Evolutionary conservation across 2,888 invertebrate genomes (phyloP).

Genomic region (Agrochola macilenta): DNA sequence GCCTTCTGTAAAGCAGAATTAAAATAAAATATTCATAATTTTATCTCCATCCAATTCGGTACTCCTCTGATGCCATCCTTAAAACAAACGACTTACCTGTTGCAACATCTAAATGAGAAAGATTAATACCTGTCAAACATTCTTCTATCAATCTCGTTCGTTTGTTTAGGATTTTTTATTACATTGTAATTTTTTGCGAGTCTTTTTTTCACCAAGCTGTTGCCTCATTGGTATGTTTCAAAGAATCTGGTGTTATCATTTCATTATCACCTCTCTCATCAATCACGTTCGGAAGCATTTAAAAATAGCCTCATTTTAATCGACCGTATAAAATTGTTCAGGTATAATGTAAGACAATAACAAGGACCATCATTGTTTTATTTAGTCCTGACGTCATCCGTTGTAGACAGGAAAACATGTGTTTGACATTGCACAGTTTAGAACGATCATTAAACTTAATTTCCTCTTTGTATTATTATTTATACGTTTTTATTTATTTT

Average conservation of each 20-base stretch:
- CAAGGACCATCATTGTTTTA: conserved; percentile 67
- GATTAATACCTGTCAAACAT: conserved; percentile 28
- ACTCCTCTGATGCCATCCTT: conserved; percentile 16
- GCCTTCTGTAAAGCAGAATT: conserved; percentile 17
- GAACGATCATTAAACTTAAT: conserved; percentile 75
- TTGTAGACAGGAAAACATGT: conserved; percentile 66
- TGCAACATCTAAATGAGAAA: conserved; percentile 27
- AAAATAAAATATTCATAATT: conserved; percentile 27
- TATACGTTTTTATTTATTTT: conserved; percentile 67
- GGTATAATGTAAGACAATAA: conserved; percentile 58
- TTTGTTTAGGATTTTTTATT: conserved; percentile 9
- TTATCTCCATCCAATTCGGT: conserved; percentile 23
- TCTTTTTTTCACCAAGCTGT: background rate
- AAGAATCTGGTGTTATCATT: conserved; percentile 6
- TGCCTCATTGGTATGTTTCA: background rate
- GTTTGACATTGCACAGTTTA: conserved; percentile 75
- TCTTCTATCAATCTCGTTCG: conserved; percentile 15
- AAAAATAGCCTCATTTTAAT: conserved; percentile 44
- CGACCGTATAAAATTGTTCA: conserved; percentile 30
- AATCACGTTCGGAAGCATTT: conserved; percentile 23
- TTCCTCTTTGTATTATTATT: conserved; percentile 72
- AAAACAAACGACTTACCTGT: conserved; percentile 43
- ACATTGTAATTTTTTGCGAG: conserved; percentile 3
- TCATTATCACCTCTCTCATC: conserved; percentile 33
- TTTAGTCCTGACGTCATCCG: conserved; percentile 69